Percentiles rank a stretch among this genome's conserved stretches.
phyloP scores from a whole-genome alignment of 2,797 vertebrate genomes.

The Columba guinea region DNA sequence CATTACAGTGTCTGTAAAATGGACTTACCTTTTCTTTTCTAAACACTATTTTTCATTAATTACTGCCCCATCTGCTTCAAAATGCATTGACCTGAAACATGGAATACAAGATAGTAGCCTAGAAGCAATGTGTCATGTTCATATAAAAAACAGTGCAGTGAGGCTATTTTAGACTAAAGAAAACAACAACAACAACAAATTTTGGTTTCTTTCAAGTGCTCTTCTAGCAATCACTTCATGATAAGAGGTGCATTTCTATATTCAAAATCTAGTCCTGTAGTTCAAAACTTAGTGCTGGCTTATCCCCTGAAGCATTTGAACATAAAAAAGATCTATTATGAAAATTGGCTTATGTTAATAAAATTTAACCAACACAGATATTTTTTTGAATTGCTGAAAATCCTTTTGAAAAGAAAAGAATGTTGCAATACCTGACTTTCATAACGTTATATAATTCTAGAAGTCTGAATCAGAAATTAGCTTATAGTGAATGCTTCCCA shows the following conservation, averaged over 20 bases:
- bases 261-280: neutral
- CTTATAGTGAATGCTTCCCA: neutral
- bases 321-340: slow-evolving; percentile 28
- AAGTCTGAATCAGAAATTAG: neutral
- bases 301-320: slow-evolving; percentile 14
- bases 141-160: neutral
- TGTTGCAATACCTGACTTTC: neutral
- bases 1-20: neutral
- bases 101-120: slow-evolving; percentile 18
- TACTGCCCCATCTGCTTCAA: slow-evolving; percentile 61
- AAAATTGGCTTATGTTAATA: slow-evolving; percentile 35
- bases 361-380: neutral
- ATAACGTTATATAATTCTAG: neutral
- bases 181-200: neutral
- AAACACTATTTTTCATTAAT: slow-evolving; percentile 56
- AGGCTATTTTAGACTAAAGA: neutral
- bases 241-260: slow-evolving; percentile 41
- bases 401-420: neutral
- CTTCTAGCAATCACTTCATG: slow-evolving; percentile 29
- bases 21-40: slow-evolving; percentile 51
- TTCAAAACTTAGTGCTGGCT: slow-evolving; percentile 9
- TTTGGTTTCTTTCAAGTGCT: slow-evolving; percentile 1
- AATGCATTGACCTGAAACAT: slow-evolving; percentile 66
- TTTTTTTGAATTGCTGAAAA: neutral
- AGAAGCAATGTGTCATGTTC: slow-evolving; percentile 41